Evolutionary conservation across 1,140 invertebrate genomes (phyloP).

Genomic region (Lerema accius): DNA sequence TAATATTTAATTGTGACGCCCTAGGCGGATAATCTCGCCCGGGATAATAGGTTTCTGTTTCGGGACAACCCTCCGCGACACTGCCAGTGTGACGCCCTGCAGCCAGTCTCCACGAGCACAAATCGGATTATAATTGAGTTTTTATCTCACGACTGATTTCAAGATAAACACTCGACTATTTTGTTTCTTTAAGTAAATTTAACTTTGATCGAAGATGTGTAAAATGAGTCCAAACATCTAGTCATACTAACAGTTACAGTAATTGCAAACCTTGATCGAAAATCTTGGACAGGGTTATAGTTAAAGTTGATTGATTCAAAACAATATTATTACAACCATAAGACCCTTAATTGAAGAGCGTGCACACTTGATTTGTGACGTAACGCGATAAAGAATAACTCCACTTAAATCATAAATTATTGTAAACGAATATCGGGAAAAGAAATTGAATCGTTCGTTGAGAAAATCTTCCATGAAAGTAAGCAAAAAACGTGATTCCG

Average conservation of each 20-base stretch:
- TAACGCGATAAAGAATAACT: conserved; percentile 45
- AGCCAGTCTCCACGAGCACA: conserved; percentile 72
- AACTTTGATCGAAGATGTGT: too few species aligned
- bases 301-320: too few species aligned
- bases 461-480: conserved; percentile 80
- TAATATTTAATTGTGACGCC: conserved; percentile 84
- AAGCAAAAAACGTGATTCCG: conserved; percentile 82
- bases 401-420: conserved; percentile 65
- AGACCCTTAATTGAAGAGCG: background rate
- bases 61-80: conserved; percentile 76
- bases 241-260: too few species aligned
- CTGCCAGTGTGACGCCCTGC: conserved; percentile 77
- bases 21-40: conserved; percentile 83
- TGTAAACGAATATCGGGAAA: conserved; percentile 70
- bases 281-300: too few species aligned
- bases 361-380: conserved; percentile 24
- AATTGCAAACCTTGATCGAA: too few species aligned
- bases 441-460: conserved; percentile 79
- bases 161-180: conserved; percentile 18
- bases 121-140: conserved; percentile 80
- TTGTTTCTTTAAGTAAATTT: background rate
- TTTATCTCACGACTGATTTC: conserved; percentile 61
- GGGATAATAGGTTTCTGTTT: conserved; percentile 84
- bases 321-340: too few species aligned
- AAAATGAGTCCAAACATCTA: too few species aligned